Conservation (phyloP, 1,140 invertebrate species). For the Trichomalopsis sarcophagae region DNA sequence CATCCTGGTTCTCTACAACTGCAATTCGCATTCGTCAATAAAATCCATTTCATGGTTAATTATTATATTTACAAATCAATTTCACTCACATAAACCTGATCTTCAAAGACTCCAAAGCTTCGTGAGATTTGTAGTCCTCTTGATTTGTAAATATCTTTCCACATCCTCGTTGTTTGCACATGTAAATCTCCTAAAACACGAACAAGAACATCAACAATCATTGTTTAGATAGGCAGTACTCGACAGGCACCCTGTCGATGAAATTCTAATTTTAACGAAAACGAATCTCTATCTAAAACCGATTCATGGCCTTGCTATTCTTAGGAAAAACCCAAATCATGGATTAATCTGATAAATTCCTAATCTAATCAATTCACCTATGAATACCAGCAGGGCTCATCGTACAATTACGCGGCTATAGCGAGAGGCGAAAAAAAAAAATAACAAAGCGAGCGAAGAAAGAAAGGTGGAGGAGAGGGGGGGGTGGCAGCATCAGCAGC, state of each 20-base stretch:
- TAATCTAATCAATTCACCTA: background rate
- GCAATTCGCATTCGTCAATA: conserved; percentile 11
- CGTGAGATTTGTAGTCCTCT: conserved; percentile 72
- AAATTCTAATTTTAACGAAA: too few species aligned
- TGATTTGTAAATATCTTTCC: conserved; percentile 72
- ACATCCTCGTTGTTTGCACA: conserved; percentile 71
- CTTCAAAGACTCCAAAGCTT: conserved; percentile 69
- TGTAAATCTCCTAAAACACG: conserved; percentile 69
- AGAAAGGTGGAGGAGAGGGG: too few species aligned
- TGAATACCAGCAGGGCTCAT: background rate
- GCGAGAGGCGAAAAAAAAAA: background rate
- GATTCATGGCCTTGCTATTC: background rate
- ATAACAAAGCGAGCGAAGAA: background rate
- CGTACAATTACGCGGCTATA: background rate
- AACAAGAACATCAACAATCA: conserved; percentile 8
- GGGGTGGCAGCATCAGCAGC: background rate
- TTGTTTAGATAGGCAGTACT: background rate
- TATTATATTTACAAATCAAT: conserved; percentile 15
- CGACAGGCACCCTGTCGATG: background rate
- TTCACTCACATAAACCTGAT: conserved; percentile 70
- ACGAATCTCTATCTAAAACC: too few species aligned
- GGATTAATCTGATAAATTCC: background rate
- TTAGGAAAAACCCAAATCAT: background rate
- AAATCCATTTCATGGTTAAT: background rate
- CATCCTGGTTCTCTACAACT: conserved; percentile 73